phyloP scores from a whole-genome alignment of 2,797 vertebrate species.

The Sebastes vulpes region DNA sequence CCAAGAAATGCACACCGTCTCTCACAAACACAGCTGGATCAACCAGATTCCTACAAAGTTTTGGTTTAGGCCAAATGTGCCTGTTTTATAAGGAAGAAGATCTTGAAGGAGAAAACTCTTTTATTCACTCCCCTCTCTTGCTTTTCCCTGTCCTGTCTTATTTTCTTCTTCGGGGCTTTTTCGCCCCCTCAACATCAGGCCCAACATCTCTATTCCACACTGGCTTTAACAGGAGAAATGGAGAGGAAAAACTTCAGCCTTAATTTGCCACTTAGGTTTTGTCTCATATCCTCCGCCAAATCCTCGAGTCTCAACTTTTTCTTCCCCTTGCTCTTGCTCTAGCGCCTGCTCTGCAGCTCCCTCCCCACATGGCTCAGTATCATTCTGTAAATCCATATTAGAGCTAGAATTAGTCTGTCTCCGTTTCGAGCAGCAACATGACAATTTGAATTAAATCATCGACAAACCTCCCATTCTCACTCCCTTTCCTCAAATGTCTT shows the following conservation, averaged over 20 bases:
- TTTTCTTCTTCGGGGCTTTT: slow-evolving; percentile 11
- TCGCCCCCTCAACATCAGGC: not conserved
- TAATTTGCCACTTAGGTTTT: slow-evolving; percentile 50
- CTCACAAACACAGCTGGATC: not conserved
- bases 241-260: slow-evolving; percentile 46
- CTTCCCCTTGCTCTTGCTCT: not conserved
- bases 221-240: slow-evolving; percentile 27
- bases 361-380: slow-evolving; percentile 34
- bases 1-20: not conserved
- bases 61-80: not conserved
- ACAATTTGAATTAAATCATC: slow-evolving; percentile 73
- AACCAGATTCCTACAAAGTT: not conserved
- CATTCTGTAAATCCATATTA: slow-evolving; percentile 54
- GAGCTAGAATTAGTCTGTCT: slow-evolving; percentile 38
- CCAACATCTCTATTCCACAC: slow-evolving; percentile 9
- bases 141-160: slow-evolving; percentile 8
- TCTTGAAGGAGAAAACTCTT: not conserved
- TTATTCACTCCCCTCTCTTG: not conserved
- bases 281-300: slow-evolving; percentile 38
- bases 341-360: not conserved
- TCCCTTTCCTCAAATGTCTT: slow-evolving; percentile 34
- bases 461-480: slow-evolving; percentile 2
- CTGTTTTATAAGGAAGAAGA: not conserved
- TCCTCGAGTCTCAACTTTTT: slow-evolving; percentile 1
- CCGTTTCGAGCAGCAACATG: slow-evolving; percentile 53